A percentile compares a stretch with the other conserved stretches of the same genome.
These are phyloP conservation scores for Laothoe populi DNA, from an alignment of 2,888 invertebrate genomes.

Conservation along the genomic window DNA sequence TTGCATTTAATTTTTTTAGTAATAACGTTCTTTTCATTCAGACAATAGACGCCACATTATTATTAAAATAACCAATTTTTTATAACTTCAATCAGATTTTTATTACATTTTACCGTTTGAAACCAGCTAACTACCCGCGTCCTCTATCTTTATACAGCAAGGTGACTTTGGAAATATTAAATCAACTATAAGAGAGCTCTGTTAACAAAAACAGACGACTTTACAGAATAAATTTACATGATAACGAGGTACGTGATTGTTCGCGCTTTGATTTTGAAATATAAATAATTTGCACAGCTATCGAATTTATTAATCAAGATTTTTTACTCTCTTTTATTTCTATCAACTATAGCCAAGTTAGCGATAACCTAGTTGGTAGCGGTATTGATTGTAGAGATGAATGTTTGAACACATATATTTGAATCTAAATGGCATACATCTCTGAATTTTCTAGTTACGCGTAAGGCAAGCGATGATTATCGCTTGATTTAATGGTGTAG, in stretches of 20 bases:
- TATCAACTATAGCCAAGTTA: not conserved
- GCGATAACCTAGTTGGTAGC: no score
- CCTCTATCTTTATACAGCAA: slow-evolving; percentile 4
- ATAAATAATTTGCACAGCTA: slow-evolving; percentile 20
- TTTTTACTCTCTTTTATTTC: slow-evolving; percentile 1
- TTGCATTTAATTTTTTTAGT: no score
- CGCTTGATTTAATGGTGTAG: no score
- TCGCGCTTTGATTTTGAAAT: slow-evolving; percentile 24
- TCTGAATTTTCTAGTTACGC: no score
- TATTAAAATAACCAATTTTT: slow-evolving; percentile 1
- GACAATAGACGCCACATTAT: not conserved
- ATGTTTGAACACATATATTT: no score
- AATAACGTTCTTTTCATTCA: no score
- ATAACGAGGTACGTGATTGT: slow-evolving; percentile 33
- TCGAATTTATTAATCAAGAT: slow-evolving; percentile 12
- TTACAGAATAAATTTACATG: slow-evolving; percentile 39
- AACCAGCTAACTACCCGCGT: not conserved
- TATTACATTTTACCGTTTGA: not conserved
- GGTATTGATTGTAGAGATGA: no score
- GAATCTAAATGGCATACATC: no score
- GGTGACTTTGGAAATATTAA: slow-evolving; percentile 23
- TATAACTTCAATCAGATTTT: not conserved
- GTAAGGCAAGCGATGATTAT: no score
- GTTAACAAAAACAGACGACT: slow-evolving; percentile 23
- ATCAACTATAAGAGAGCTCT: slow-evolving; percentile 21